Base-by-base conservation (phyloP, 2,888 invertebrate species). In the Pristionchus maxplancki region DNA sequence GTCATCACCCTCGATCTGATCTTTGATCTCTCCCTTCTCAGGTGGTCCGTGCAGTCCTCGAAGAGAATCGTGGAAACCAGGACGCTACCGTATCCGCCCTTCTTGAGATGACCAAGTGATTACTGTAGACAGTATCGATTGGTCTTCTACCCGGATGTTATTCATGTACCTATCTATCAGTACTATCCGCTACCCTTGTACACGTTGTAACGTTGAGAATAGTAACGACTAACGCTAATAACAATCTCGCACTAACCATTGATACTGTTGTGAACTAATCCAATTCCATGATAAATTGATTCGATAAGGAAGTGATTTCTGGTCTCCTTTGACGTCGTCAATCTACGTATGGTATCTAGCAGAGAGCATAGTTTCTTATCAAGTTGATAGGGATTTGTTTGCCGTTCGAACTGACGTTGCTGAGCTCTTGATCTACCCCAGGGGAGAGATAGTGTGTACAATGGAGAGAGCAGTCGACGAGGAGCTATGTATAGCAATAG, bases 41-140 rank as follows among this genome's bases (percentile, higher is more conserved):
- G 86, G 88, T 88, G 11, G 97, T 98, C 89, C 97, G 97, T 95
- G 97, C 97, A 0, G 97, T 98, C 37, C 96, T 97, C 94, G 97
- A 98, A 95, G 97, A 97, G 8, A 97, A 98, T 95, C 95, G 96
- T 78, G 97, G 97, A 0, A 97, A 97, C 95, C 98, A 98, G 94
- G 97, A 98, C 94, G 96, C 96, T 24, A 97, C 98, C 13, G 97
- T 98, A 93, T 97, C 97, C 96, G 97, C 97, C 0, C 96, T 98
- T 88, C 96, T 98, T 78, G 97, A 97, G 95, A 97, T 98, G 97
- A 95, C 91, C 40, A 88, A 88, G 37, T 88, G 81, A 85, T 62
- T 85, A 85, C 64, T 37, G 85, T 64, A 64, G 28, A 11, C 20
- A 37, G 2, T 5, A 11, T n/a, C 24, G 15, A 44, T 48, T 48